Percentiles rank a stretch among this genome's conserved stretches.
Evolutionary conservation across 1,140 invertebrate genomes (phyloP).

Genomic region (Micrasema minimum): DNA sequence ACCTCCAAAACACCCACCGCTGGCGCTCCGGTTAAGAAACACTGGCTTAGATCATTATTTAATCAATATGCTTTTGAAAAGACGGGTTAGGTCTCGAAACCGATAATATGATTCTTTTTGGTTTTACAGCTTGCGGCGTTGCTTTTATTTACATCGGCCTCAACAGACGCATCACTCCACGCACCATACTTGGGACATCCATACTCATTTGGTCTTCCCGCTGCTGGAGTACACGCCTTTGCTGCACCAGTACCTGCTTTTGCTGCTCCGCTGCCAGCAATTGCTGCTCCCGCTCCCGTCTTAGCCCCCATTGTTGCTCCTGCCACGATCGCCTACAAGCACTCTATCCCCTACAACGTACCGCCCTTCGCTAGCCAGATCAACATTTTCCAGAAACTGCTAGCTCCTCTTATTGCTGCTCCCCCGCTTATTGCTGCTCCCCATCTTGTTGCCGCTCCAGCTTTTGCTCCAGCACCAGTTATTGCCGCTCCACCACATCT

Average conservation of each 20-base stretch:
- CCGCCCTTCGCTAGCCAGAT: constrained; percentile 58
- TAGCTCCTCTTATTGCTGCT: constrained; percentile 46
- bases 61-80: no score
- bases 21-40: no score
- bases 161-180: neutral
- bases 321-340: constrained; percentile 56
- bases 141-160: neutral
- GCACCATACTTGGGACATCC: constrained; percentile 22
- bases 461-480: constrained; percentile 9
- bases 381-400: constrained; percentile 55
- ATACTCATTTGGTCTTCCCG: neutral
- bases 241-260: constrained; percentile 5
- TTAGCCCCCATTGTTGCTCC: constrained; percentile 36
- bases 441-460: neutral
- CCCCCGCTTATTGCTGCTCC: constrained; percentile 42
- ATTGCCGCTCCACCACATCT: constrained; percentile 1
- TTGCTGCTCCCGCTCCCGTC: constrained; percentile 4
- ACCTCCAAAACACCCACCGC: no score
- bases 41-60: no score
- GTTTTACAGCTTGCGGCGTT: neutral
- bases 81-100: no score
- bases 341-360: constrained; percentile 58
- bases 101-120: neutral
- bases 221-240: constrained; percentile 11
- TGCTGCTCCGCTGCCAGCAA: neutral